A percentile compares a stretch with the other conserved stretches of the same genome.
Conservation (phyloP, 1,140 invertebrate genomes). For the Pogonomyrmex barbatus region DNA sequence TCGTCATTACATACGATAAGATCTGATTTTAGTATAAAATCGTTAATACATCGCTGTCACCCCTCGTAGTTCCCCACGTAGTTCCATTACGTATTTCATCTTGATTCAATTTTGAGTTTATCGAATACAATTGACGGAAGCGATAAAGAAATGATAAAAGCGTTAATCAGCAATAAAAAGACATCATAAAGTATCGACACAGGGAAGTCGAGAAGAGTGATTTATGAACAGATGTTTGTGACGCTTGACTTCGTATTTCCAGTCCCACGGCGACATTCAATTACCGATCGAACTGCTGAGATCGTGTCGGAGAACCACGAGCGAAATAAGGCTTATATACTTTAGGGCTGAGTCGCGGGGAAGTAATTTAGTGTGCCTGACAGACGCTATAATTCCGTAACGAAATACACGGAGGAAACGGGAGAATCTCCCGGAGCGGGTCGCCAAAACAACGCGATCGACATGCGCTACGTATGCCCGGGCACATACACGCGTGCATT, state of each 20-base stretch:
- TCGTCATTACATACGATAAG: background rate
- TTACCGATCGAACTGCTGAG: conserved; percentile 32
- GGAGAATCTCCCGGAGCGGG: conserved; percentile 24
- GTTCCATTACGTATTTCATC: too few relatives aligned
- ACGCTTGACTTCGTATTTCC: conserved; percentile 19
- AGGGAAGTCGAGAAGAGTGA: conserved; percentile 6
- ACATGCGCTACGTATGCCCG: conserved; percentile 12
- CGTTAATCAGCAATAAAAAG: conserved; percentile 16
- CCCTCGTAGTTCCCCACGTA: too few relatives aligned
- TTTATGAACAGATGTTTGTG: conserved; percentile 39
- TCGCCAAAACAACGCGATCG: conserved; percentile 31
- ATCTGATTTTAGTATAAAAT: background rate
- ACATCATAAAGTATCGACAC: conserved; percentile 35
- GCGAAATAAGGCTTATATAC: conserved; percentile 63
- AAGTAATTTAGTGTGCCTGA: conserved; percentile 65
- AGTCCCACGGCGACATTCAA: conserved; percentile 47
- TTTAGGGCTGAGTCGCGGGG: conserved; percentile 35
- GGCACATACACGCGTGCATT: background rate
- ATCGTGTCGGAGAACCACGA: conserved; percentile 22
- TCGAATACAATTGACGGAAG: background rate
- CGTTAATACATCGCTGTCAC: background rate
- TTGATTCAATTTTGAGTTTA: background rate
- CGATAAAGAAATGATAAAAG: background rate
- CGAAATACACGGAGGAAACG: conserved; percentile 49
- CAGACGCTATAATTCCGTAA: conserved; percentile 63